Percentiles rank a stretch among this genome's conserved stretches.
Evolutionary conservation across 2,888 invertebrate species (phyloP).

Genomic region (Smittia sp.): DNA sequence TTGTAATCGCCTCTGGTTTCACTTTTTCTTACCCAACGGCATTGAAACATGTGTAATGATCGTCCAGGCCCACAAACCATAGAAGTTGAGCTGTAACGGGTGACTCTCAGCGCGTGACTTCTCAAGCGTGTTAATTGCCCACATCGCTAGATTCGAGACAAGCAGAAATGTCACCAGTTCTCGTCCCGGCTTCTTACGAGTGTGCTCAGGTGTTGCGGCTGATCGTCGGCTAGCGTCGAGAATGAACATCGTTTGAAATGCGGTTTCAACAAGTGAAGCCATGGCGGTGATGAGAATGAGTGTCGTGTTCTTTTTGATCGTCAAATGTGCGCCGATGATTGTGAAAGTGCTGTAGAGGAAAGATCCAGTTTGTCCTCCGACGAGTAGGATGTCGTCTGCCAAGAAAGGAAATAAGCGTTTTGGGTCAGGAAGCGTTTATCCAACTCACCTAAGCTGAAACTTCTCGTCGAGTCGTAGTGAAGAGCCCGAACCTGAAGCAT

Average conservation of each 20-base stretch:
- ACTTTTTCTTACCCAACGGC: constrained; percentile 58
- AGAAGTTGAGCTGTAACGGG: constrained; percentile 87
- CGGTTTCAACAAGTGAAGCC: constrained; percentile 83
- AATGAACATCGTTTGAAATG: constrained; percentile 87
- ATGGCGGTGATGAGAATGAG: constrained; percentile 79
- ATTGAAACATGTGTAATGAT: constrained; percentile 92
- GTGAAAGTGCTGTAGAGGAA: constrained; percentile 92
- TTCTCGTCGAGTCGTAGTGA: constrained; percentile 78
- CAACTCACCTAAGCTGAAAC: constrained; percentile 62
- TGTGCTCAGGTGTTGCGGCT: constrained; percentile 77
- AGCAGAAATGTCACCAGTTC: constrained; percentile 90
- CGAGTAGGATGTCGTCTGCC: constrained; percentile 78
- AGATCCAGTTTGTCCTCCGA: constrained; percentile 91
- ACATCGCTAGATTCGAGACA: constrained; percentile 88
- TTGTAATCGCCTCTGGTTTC: constrained; percentile 26
- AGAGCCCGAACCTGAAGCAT: constrained; percentile 83
- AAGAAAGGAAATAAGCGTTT: too few species aligned
- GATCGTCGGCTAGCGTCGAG: constrained; percentile 84
- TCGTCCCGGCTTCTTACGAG: constrained; percentile 83
- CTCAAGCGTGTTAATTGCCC: constrained; percentile 90
- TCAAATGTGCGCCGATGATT: constrained; percentile 89
- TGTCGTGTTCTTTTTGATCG: constrained; percentile 74
- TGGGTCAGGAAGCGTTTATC: too few species aligned
- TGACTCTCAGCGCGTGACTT: constrained; percentile 88
- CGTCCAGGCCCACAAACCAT: constrained; percentile 93